Evolutionary conservation across 1,140 invertebrate genomes (phyloP).

Genomic region (Hyles vespertilio): DNA sequence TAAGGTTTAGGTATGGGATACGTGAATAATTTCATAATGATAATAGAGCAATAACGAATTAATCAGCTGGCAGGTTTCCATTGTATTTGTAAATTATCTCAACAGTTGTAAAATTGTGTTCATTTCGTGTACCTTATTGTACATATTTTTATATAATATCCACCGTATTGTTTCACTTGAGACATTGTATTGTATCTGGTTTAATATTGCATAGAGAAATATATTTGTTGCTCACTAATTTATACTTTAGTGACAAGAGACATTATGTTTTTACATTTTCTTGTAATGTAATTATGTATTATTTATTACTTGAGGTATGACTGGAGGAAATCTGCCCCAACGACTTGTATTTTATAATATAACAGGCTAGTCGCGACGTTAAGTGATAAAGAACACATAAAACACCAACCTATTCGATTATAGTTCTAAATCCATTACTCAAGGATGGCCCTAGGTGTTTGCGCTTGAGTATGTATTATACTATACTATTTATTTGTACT

Average conservation of each 20-base stretch:
- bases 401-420: conserved; percentile 55
- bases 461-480: conserved; percentile 69
- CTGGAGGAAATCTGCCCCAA: conserved; percentile 48
- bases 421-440: conserved; percentile 53
- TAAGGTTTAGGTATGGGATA: conserved; percentile 68
- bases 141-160: conserved; percentile 13
- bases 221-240: conserved; percentile 4
- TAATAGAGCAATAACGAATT: conserved; percentile 53
- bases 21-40: conserved; percentile 41
- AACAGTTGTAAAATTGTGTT: conserved; percentile 20
- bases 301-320: conserved; percentile 14
- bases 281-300: conserved; percentile 10
- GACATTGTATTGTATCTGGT: conserved; percentile 9
- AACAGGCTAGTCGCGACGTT: conserved; percentile 31
- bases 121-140: conserved; percentile 17
- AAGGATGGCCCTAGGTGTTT: conserved; percentile 60
- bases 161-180: conserved; percentile 18
- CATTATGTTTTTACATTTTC: conserved; percentile 7
- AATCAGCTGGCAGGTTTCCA: conserved; percentile 59
- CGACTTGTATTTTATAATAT: conserved; percentile 25
- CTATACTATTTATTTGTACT: conserved; percentile 70
- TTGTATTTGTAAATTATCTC: conserved; percentile 14
- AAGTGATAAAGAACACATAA: conserved; percentile 34
- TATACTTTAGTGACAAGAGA: conserved; percentile 4
- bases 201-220: conserved; percentile 6